Evolutionary conservation across 2,113 vertebrate species (phyloP).

Genomic region (Myiopsitta monachus): DNA sequence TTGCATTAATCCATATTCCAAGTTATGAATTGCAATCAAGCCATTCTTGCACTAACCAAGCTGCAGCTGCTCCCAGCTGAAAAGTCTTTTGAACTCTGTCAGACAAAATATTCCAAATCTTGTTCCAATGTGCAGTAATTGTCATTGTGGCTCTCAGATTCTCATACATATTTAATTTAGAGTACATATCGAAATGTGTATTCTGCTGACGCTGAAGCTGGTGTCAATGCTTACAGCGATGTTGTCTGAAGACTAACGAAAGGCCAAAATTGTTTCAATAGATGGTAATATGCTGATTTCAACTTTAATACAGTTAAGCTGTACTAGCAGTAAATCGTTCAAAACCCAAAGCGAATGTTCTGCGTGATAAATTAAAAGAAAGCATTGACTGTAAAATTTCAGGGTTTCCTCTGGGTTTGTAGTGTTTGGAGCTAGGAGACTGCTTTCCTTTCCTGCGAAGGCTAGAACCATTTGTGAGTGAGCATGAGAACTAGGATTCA

Average conservation of each 20-base stretch:
- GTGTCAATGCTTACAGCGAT: constrained; percentile 18
- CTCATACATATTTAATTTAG: constrained; percentile 50
- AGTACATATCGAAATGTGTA: neutral
- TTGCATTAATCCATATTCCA: constrained; percentile 53
- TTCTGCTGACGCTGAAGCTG: neutral
- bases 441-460: neutral
- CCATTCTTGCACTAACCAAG: constrained; percentile 10
- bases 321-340: constrained; percentile 13
- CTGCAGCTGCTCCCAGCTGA: constrained; percentile 57
- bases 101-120: constrained; percentile 35
- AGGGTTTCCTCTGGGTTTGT: neutral
- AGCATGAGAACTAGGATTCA: neutral
- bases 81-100: constrained; percentile 59
- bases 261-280: constrained; percentile 35
- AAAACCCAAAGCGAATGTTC: neutral
- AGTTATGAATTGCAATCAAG: constrained; percentile 62
- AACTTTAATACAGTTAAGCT: neutral
- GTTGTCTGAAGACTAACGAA: neutral
- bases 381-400: neutral
- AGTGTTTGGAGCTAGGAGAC: neutral
- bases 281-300: neutral
- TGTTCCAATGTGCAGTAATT: constrained; percentile 57
- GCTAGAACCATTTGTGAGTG: neutral
- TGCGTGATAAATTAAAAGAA: neutral
- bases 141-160: constrained; percentile 52